A percentile compares a stretch with the other conserved stretches of the same genome.
phyloP scores from a whole-genome alignment of 2,113 vertebrate species.

The Catagonus wagneri region DNA sequence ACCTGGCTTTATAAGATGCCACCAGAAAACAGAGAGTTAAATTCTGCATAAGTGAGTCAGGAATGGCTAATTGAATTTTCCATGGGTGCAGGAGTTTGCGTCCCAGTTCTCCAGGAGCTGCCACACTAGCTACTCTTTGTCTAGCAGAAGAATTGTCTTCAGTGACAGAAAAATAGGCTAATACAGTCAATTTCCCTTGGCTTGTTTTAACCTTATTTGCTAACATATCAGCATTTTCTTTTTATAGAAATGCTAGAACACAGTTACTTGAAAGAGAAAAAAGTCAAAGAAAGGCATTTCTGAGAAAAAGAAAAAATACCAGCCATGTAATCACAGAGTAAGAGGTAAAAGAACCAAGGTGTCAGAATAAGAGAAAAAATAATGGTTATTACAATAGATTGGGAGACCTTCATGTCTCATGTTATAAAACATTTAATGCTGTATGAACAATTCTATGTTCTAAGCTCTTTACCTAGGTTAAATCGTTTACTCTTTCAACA shows the following conservation, averaged over 20 bases:
- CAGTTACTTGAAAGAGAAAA: neutral
- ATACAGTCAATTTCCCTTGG: neutral
- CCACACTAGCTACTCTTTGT: neutral
- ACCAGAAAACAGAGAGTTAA: neutral
- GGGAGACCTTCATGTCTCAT: neutral
- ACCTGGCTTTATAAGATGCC: neutral
- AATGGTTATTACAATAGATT: neutral
- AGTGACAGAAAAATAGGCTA: conserved; percentile 47
- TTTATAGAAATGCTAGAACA: conserved; percentile 6
- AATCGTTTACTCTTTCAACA: neutral
- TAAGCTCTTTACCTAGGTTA: neutral
- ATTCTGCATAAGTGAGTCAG: neutral
- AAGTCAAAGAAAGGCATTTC: neutral
- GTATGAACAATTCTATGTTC: neutral
- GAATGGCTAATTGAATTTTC: neutral
- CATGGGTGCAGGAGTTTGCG: neutral
- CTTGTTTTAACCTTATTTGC: conserved; percentile 54
- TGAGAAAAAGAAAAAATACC: neutral
- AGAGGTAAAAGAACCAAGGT: neutral
- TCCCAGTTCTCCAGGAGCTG: neutral
- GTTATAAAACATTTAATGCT: neutral
- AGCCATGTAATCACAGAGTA: neutral
- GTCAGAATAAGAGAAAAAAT: neutral
- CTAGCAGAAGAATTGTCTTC: conserved; percentile 47
- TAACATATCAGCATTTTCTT: conserved; percentile 15